Percentiles rank a stretch among this genome's conserved stretches.
These are phyloP conservation scores for Melanotaenia maccullochi DNA, from an alignment of 2,797 vertebrate species.

Conservation along the genomic window DNA sequence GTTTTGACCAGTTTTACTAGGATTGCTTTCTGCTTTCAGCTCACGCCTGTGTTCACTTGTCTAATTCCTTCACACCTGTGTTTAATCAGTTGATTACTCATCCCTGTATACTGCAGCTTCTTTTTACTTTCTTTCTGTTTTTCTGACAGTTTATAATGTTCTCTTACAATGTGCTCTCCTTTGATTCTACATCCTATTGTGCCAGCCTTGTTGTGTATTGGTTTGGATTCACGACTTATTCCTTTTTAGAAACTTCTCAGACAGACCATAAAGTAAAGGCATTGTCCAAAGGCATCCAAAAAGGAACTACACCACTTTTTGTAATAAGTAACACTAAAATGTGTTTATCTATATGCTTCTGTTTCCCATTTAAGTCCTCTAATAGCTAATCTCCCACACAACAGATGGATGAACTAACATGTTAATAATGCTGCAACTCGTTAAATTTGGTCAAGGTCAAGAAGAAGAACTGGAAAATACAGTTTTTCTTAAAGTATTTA, in stretches of 20 bases:
- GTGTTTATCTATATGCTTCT: background rate
- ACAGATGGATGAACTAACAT: background rate
- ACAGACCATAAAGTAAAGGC: background rate
- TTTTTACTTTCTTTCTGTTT: background rate
- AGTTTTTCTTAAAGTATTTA: background rate
- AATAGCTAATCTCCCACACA: background rate
- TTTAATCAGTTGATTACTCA: background rate
- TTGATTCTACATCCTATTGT: background rate
- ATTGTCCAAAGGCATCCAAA: background rate
- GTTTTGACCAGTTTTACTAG: background rate
- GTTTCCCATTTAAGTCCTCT: background rate
- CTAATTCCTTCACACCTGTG: background rate
- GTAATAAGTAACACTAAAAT: background rate
- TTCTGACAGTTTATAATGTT: background rate
- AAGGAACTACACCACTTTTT: background rate
- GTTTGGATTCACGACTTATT: background rate
- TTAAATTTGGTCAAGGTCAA: background rate
- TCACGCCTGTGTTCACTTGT: background rate
- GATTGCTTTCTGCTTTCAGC: background rate
- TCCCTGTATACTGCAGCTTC: background rate
- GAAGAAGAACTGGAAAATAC: background rate
- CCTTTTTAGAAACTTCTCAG: background rate
- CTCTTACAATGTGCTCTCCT: background rate
- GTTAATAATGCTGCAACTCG: background rate
- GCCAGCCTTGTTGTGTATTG: background rate